Evolutionary conservation across 2,888 invertebrate genomes (phyloP), one percentile per base, ranked within the genome.

Genomic region (Campoletis raptor): DNA sequence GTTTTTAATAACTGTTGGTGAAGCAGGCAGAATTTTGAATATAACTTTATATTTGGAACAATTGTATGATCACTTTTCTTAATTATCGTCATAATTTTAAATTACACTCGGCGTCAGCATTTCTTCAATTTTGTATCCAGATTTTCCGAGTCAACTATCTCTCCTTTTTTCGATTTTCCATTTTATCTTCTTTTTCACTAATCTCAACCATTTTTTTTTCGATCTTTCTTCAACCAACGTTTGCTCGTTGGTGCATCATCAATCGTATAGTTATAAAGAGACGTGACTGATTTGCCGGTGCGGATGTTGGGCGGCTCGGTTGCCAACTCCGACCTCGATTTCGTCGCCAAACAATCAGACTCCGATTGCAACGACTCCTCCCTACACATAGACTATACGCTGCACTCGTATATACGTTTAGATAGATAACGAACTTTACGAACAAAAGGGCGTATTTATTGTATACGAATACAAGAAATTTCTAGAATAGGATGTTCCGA

Each of bases 271-370:
- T n/a, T 37, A 42, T 57, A 77, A 1, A 21, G 64, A 54, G 18
- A 78, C 54, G 72, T 76, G 57, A 81, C 54, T 80, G 76, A 81
- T 81, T 76, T 18, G 54, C 30, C 48, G 73, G 66, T 72, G 77
- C 77, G 77, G 67, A 77, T 78, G 72, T 77, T 72, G 85, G 45
- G 57, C 57, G 76, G 72, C 48, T 85, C 18, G 66, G 72, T 73
- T 77, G 81, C 66, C 64, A 45, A 85, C 72, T 66, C 72, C 85
- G 81, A 81, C 77, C 77, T 81, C 85, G 81, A 85, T 85, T 81
- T 77, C 72, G 66, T 81, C 85, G 77, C 81, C 81, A 85, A 85
- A 85, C 85, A 85, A 85, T 85, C 81, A 70, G 64, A 61, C 81
- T 81, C 64, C 85, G 81, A 77, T 85, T 81, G 72, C 81, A 21